Evolutionary conservation across 2,797 vertebrate genomes (phyloP), one percentile per base, ranked within the genome.

Genomic region (Gymnodraco acuticeps): DNA sequence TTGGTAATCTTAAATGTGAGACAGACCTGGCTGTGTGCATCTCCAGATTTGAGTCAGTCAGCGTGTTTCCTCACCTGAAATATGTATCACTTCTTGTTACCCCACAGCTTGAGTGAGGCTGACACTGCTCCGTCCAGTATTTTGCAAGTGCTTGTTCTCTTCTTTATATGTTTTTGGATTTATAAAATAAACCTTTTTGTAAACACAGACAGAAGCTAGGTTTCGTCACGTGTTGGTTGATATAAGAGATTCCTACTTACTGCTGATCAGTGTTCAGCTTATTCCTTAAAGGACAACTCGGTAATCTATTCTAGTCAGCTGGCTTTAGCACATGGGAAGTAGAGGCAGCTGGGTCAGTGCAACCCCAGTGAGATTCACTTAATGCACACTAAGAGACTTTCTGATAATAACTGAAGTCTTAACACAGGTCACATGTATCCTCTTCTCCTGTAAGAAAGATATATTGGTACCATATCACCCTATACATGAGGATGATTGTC

Each of bases 101-200:
- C 11, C 41, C 15, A 20, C 10, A 67, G 41, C 33, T 58, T 10
- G 19, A 67, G 10, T 38, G 33, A 38, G 33, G 33, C 33, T 38
- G 6, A 9, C 33, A 38, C 6, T 38, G 46, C 7, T 19, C 11
- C 31, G 15, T 54, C 4, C 31, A 20, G 31, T 23, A 27, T 53
- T 42, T 48, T 52, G 42, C 7, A 12, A 23, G 42, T 20, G 31
- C 7, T 63, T 19, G 58, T 75, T 64, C 23, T 27, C 27, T 61
- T 17, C 9, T 65, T 75, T 73, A 41, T 23, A 38, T 72, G 9
- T 20, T 41, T 65, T 67, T 84, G 14, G 48, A 14, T 65, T 63
- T 19, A 54, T 42, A 42, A 42, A 3, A 51, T 50, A 19, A 23
- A 31, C 15, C 19, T 5, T 23, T 27, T 27, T 75, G 56, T 47